Evolutionary conservation across 2,113 vertebrate genomes (phyloP).

Genomic region (Casuarius casuarius): DNA sequence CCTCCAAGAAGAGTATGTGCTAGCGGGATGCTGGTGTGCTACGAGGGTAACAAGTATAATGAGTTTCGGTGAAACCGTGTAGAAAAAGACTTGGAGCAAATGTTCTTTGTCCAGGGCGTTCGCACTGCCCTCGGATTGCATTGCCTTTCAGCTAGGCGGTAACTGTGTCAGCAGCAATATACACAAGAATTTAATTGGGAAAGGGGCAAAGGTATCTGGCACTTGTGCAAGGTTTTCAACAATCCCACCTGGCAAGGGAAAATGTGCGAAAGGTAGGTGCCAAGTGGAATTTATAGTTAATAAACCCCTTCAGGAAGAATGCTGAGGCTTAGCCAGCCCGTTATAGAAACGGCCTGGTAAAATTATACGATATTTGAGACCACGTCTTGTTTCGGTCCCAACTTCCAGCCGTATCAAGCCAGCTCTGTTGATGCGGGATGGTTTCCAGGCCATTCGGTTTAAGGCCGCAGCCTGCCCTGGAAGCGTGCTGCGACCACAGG

Average conservation of each 20-base stretch:
- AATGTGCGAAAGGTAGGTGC: not conserved
- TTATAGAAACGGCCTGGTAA: not conserved
- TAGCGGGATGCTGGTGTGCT: not conserved
- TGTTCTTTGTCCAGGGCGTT: not conserved
- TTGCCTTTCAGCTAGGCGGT: not conserved
- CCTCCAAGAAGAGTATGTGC: not conserved
- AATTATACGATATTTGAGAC: not conserved
- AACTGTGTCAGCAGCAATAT: accelerated
- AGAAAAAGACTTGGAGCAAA: not conserved
- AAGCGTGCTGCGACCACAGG: not conserved
- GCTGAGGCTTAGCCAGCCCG: not conserved
- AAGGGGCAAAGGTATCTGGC: not conserved
- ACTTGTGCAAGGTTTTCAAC: not conserved
- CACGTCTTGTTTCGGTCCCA: not conserved
- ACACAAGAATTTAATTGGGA: not conserved
- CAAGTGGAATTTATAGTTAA: not conserved
- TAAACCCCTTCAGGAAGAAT: not conserved
- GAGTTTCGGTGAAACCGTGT: not conserved
- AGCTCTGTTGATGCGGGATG: not conserved
- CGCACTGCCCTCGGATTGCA: accelerated
- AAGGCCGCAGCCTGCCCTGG: not conserved
- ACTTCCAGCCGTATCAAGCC: not conserved
- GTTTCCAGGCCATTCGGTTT: not conserved
- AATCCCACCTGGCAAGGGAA: not conserved
- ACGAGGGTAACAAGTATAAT: not conserved